Base-by-base conservation (phyloP, 2,888 invertebrate genomes). In the Endotricha flammealis region DNA sequence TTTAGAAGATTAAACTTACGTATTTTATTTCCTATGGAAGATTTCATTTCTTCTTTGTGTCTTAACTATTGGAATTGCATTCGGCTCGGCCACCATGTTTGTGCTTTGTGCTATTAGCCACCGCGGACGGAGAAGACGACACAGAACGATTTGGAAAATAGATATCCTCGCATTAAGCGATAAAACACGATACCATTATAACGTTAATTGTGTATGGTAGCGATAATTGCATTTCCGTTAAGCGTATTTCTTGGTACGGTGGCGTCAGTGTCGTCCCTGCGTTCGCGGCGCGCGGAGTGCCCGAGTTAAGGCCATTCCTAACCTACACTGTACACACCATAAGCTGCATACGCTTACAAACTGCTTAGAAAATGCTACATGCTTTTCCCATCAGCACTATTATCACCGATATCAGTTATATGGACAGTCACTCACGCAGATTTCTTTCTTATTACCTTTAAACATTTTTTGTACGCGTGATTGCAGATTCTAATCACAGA, bases 1-100 rank as follows among this genome's bases (percentile, higher is more conserved):
- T 44, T 66, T 59, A 64, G 68, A 64, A 69, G 50, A 65, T 68
- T 64, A n/a, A 76, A 70, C 79, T 80, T 80, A 82, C 72, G 68
- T 78, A 78, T 80, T 72, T 73, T 67, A 70, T 67, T 74, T 76
- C 65, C 82, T 83, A 85, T 82, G 83, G 85, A 85, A 85, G 85
- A 82, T 81, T 74, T 78, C 62, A 60, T 70, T 69, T 74, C 74
- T 71, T 71, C 64, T 71, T 74, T 76, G 76, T 75, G 74, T 72
- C 78, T 80, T 78, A 79, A 69, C 76, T 82, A 80, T 51, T 48
- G 65, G 77, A 74, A 76, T 72, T 51, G 68, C 72, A 57, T 67
- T 50, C 48, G 58, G 45, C 68, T 64, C 76, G 75, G 75, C 62
- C 78, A 67, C 65, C 42, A 48, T 52, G 40, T 59, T 57, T 61